Base-by-base conservation (phyloP, 64 coral and sea anemone genomes). In the Montipora capricornis region DNA sequence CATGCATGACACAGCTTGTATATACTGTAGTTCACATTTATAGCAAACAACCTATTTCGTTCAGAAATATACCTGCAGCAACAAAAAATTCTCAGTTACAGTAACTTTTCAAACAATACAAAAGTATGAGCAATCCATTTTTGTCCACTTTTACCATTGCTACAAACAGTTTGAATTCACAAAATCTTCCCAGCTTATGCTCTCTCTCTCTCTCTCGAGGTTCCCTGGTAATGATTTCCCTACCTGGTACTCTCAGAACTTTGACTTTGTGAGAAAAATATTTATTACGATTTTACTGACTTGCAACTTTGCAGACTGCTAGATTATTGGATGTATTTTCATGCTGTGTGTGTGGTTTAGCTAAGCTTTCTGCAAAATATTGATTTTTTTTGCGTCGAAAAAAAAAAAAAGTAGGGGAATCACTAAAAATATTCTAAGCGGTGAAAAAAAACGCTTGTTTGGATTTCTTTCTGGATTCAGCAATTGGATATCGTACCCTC, bases 241-340 rank as follows among this genome's bases (percentile, higher is more conserved):
- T 70, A 70, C 67, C 13, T 70, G 67, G 67, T 70, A 70, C 67
- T 0, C 67, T 70, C 67, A 70, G 67, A 70, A 70, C 0, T 1
- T 70, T 70, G 67, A 70, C 67, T 70, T 70, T 70, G 67, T 70
- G 67, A 70, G 67, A 70, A 70, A 20, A 70, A 70, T 70, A 70
- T 70, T 70, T 70, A 0, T 70, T 70, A 70, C 0, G 0, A 70
- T 70, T 70, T 70, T 70, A 17, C 67, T 70, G 67, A 70, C 67
- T 70, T 70, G 67, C 0, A 70, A 70, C 67, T 70, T 70, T 70
- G 67, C 67, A 70, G 67, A 70, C 67, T 70, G 67, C 67, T 70
- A 70, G 67, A 70, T 70, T 17, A 70, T 17, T 70, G 67, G 67
- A 70, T 70, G 67, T 70, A 70, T 70, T 70, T 70, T 70, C 67